Conservation (phyloP, 1,140 invertebrate species). For the Drosophila lini region DNA sequence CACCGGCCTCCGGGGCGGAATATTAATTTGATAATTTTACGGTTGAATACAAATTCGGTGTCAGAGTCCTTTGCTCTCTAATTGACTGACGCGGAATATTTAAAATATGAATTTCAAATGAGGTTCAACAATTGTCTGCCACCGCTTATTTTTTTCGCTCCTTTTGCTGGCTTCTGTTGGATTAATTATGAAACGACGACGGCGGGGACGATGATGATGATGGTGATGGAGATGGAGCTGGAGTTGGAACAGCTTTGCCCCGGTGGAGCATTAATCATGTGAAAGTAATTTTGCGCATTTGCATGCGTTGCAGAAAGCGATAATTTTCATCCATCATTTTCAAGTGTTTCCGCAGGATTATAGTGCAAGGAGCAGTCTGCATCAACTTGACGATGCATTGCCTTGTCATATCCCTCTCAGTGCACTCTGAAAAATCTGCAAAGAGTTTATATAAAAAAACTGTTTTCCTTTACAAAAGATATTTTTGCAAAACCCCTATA, state of each 20-base stretch:
- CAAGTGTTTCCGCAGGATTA: slow-evolving; percentile 78
- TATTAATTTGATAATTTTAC: slow-evolving; percentile 81
- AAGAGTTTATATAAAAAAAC: too few relatives aligned
- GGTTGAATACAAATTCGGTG: slow-evolving; percentile 78
- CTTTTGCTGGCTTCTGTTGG: slow-evolving; percentile 11
- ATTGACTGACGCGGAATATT: slow-evolving; percentile 80
- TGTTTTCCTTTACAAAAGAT: too few relatives aligned
- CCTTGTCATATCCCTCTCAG: slow-evolving; percentile 37
- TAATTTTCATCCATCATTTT: slow-evolving; percentile 83
- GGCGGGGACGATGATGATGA: neutral
- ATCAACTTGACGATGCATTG: slow-evolving; percentile 51
- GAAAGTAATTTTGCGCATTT: slow-evolving; percentile 81
- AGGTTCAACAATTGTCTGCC: slow-evolving; percentile 52
- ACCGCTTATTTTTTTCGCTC: slow-evolving; percentile 5
- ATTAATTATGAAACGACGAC: slow-evolving; percentile 54
- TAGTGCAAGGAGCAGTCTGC: slow-evolving; percentile 38
- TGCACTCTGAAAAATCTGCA: neutral
- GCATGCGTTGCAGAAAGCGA: slow-evolving; percentile 81
- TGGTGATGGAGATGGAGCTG: slow-evolving; percentile 4
- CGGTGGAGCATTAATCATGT: slow-evolving; percentile 71
- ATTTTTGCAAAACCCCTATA: too few relatives aligned
- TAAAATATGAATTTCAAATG: slow-evolving; percentile 81
- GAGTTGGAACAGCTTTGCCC: slow-evolving; percentile 34
- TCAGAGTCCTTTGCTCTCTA: slow-evolving; percentile 76
- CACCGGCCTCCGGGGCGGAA: slow-evolving; percentile 47